These are phyloP conservation scores for Folsomia manolachei DNA, from an alignment of 2,888 invertebrate species.

Conservation along the genomic window DNA sequence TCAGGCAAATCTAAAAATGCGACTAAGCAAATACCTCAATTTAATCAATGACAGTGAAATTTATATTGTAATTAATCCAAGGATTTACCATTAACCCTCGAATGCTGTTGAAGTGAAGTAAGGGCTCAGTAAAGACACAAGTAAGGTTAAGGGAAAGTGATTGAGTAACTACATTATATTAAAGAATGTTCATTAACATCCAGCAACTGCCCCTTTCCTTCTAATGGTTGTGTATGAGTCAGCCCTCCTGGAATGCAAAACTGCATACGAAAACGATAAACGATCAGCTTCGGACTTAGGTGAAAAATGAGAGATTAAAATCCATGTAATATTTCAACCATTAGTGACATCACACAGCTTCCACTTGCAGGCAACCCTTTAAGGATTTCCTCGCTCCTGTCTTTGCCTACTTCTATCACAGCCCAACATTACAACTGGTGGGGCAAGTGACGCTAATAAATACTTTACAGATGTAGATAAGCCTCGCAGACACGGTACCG, in stretches of 20 bases:
- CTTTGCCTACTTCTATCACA: no score
- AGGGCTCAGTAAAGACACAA: no score
- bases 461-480: neutral
- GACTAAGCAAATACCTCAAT: no score
- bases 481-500: no score
- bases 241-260: constrained; percentile 29
- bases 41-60: no score
- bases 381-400: neutral
- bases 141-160: no score
- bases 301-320: constrained; percentile 39
- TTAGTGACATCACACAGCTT: no score
- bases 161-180: no score
- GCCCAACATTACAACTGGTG: neutral
- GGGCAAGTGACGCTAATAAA: neutral
- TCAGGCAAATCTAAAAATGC: no score
- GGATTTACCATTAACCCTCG: no score
- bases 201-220: constrained; percentile 5
- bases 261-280: neutral
- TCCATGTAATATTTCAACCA: constrained; percentile 20
- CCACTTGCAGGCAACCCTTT: constrained; percentile 15
- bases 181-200: constrained; percentile 22
- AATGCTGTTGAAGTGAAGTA: no score
- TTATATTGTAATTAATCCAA: no score
- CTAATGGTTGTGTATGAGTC: constrained; percentile 15
- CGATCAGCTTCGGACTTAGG: neutral